A percentile compares a stretch with the other conserved stretches of the same genome.
These are phyloP conservation scores for Adelphocoris suturalis DNA, from an alignment of 2,888 invertebrate species.

Conservation along the genomic window DNA sequence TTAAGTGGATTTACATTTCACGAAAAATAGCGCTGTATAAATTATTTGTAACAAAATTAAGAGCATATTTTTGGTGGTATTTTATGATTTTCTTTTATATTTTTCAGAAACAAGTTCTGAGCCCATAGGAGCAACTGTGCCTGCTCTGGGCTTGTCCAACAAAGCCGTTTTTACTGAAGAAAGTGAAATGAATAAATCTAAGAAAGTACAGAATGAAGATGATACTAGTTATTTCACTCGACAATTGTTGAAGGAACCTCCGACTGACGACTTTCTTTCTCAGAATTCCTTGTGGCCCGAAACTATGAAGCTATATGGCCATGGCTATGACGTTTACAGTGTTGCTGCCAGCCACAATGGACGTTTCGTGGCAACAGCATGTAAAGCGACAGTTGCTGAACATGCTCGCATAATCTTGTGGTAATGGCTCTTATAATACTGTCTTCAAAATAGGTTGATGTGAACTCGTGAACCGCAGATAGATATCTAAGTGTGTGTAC, in stretches of 20 bases:
- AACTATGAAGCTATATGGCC: conserved; percentile 95
- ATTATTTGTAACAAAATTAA: too few species aligned
- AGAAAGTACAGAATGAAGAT: conserved; percentile 16
- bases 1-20: too few species aligned
- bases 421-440: conserved; percentile 79
- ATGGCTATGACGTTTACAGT: conserved; percentile 95
- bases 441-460: too few species aligned
- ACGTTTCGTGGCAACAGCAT: conserved; percentile 90
- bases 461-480: too few species aligned
- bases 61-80: too few species aligned
- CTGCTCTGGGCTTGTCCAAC: conserved; percentile 96
- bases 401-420: conserved; percentile 94
- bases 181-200: conserved; percentile 41
- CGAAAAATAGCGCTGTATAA: too few species aligned
- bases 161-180: conserved; percentile 88
- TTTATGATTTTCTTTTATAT: background rate
- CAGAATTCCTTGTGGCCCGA: conserved; percentile 99
- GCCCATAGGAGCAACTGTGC: conserved; percentile 92
- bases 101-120: conserved; percentile 43
- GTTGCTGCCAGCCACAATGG: conserved; percentile 88
- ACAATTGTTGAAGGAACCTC: conserved; percentile 82
- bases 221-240: conserved; percentile 52
- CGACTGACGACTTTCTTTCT: conserved; percentile 93
- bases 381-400: conserved; percentile 88
- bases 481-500: too few species aligned